Percentiles rank a stretch among this genome's conserved stretches.
phyloP scores from a whole-genome alignment of 2,113 vertebrate genomes.

The Tautogolabrus adspersus region DNA sequence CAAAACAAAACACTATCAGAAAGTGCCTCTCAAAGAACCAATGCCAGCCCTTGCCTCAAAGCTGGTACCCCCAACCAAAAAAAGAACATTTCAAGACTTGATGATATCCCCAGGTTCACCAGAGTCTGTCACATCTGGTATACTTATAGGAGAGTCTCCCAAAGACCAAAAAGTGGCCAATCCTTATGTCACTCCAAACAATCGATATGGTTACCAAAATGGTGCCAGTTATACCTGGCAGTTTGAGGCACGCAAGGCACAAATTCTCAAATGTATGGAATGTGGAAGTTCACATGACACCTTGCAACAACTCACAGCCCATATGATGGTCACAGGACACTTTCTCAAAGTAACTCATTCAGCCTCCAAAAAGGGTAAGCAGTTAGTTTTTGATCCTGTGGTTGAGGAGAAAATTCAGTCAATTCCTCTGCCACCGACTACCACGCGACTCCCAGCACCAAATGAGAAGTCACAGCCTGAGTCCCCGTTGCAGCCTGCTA shows the following conservation, averaged over 20 bases:
- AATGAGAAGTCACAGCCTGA: constrained; percentile 89
- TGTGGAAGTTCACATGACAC: constrained; percentile 99
- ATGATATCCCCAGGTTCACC: constrained; percentile 91
- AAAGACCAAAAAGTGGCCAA: constrained; percentile 95
- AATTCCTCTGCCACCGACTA: constrained; percentile 95
- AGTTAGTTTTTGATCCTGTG: constrained; percentile 93
- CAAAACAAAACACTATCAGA: constrained; percentile 99
- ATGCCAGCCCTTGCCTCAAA: constrained; percentile 95
- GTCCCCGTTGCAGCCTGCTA: constrained; percentile 83
- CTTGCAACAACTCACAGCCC: constrained; percentile 97
- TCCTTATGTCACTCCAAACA: constrained; percentile 98
- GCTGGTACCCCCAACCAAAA: constrained; percentile 96
- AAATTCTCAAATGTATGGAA: constrained; percentile 99
- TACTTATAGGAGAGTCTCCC: constrained; percentile 85
- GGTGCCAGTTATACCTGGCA: constrained; percentile 99
- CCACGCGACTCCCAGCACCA: constrained; percentile 89
- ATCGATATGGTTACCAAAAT: constrained; percentile 99
- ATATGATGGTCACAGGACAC: constrained; percentile 99
- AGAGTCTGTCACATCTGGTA: constrained; percentile 88
- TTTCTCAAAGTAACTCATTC: constrained; percentile 98
- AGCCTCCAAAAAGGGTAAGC: constrained; percentile 98
- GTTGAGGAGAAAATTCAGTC: constrained; percentile 98
- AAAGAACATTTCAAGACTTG: constrained; percentile 93
- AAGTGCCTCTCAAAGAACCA: constrained; percentile 99
- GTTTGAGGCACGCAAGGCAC: constrained; percentile 98